These are phyloP conservation scores for Mamestra configurata DNA, from an alignment of 1,140 invertebrate genomes.

Conservation along the genomic window DNA sequence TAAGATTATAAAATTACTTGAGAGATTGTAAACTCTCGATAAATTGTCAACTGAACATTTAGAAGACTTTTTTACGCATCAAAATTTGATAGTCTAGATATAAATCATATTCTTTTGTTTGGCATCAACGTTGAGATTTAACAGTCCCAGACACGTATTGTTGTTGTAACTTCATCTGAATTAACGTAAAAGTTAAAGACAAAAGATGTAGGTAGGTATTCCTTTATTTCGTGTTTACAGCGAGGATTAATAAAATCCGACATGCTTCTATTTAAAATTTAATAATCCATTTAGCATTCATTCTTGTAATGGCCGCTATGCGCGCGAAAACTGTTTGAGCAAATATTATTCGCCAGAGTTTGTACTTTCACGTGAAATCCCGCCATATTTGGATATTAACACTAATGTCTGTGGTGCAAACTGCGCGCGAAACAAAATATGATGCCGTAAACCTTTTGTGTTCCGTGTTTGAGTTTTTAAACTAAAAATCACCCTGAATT, in stretches of 20 bases:
- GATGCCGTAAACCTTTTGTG: conserved; percentile 1
- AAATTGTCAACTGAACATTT: too few relatives aligned
- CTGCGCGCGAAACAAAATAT: conserved; percentile 26
- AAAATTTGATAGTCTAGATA: background rate
- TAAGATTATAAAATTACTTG: too few relatives aligned
- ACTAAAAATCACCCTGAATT: conserved; percentile 6
- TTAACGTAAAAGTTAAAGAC: conserved; percentile 13
- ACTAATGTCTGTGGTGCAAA: conserved; percentile 25
- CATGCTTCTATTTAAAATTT: background rate
- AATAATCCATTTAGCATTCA: conserved; percentile 5
- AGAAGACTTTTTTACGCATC: too few relatives aligned
- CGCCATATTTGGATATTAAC: conserved; percentile 22
- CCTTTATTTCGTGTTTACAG: conserved; percentile 11
- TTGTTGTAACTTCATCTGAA: conserved; percentile 20
- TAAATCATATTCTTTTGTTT: conserved; percentile 30
- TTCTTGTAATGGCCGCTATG: background rate
- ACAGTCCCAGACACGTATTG: conserved; percentile 23
- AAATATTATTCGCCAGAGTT: conserved; percentile 9
- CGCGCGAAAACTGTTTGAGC: conserved; percentile 3
- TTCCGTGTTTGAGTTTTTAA: conserved; percentile 26
- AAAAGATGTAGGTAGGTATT: conserved; percentile 35
- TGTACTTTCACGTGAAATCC: conserved; percentile 15
- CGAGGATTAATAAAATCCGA: background rate
- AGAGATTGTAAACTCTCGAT: too few relatives aligned
- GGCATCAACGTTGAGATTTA: conserved; percentile 3